phyloP scores from a whole-genome alignment of 2,797 vertebrate species.

The Phrynocephalus guinanensis region DNA sequence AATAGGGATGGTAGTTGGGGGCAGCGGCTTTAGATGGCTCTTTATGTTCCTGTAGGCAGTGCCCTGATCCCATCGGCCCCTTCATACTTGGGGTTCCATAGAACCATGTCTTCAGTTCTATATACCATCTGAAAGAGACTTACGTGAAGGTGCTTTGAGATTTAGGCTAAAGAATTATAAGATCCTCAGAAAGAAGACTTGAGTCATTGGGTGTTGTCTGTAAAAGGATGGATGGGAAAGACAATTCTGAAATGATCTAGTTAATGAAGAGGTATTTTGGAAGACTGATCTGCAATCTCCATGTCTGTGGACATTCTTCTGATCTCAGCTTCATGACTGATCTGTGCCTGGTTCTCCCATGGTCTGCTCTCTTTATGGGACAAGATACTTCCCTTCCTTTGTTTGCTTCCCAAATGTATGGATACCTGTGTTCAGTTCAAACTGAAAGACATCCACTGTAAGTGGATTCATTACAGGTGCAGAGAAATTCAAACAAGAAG shows the following conservation, averaged over 20 bases:
- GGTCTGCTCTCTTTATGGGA: too few relatives aligned
- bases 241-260: neutral
- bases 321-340: too few relatives aligned
- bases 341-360: too few relatives aligned
- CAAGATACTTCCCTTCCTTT: too few relatives aligned
- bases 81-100: neutral
- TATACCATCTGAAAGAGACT: neutral
- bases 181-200: neutral
- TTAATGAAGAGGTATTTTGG: neutral
- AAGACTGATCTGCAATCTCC: neutral
- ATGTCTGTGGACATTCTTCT: neutral
- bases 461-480: too few relatives aligned
- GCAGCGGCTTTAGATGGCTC: neutral
- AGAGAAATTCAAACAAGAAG: too few relatives aligned
- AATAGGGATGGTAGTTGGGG: neutral
- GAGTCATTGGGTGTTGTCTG: neutral
- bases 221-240: neutral
- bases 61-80: neutral
- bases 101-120: neutral
- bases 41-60: neutral
- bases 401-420: too few relatives aligned
- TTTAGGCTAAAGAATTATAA: too few relatives aligned
- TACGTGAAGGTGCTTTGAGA: too few relatives aligned
- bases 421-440: too few relatives aligned
- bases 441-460: too few relatives aligned